These are phyloP conservation scores for Aspidiotus destructor DNA, from an alignment of 2,888 invertebrate species.

Conservation along the genomic window DNA sequence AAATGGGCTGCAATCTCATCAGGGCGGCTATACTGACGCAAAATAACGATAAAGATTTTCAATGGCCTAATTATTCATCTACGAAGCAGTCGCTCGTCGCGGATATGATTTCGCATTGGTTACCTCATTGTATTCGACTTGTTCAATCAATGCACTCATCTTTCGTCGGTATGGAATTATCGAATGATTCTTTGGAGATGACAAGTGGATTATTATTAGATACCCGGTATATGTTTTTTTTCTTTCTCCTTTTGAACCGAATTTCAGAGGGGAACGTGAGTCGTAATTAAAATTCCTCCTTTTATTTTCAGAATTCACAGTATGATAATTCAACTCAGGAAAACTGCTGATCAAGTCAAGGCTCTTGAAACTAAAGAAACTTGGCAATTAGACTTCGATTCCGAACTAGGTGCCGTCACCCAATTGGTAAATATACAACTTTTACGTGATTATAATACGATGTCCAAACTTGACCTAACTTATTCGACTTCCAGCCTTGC, in stretches of 20 bases:
- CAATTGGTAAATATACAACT: slow-evolving; percentile 45
- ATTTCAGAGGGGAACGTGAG: not conserved
- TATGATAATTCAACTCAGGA: slow-evolving; percentile 72
- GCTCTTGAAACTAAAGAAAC: slow-evolving; percentile 63
- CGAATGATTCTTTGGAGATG: slow-evolving; percentile 75
- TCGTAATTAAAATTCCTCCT: slow-evolving; percentile 22
- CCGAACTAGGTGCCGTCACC: slow-evolving; percentile 77
- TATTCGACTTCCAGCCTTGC: slow-evolving; percentile 48
- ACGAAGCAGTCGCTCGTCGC: slow-evolving; percentile 9
- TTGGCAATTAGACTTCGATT: slow-evolving; percentile 76
- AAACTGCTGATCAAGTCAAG: slow-evolving; percentile 68
- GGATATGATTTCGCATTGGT: slow-evolving; percentile 47
- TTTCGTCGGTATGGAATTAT: slow-evolving; percentile 73
- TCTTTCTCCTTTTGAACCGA: not conserved
- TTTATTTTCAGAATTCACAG: slow-evolving; percentile 56
- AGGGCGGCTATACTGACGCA: slow-evolving; percentile 61
- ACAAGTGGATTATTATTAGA: slow-evolving; percentile 78
- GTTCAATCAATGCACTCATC: slow-evolving; percentile 71
- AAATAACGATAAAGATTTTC: slow-evolving; percentile 46
- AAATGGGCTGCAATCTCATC: slow-evolving; percentile 62
- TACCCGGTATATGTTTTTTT: slow-evolving; percentile 49
- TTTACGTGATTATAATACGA: not conserved
- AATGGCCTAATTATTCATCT: slow-evolving; percentile 43
- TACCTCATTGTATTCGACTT: slow-evolving; percentile 69
- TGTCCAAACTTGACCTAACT: not conserved